Evolutionary conservation across 1,140 invertebrate genomes (phyloP).

Genomic region (Macrobrachium rosenbergii): DNA sequence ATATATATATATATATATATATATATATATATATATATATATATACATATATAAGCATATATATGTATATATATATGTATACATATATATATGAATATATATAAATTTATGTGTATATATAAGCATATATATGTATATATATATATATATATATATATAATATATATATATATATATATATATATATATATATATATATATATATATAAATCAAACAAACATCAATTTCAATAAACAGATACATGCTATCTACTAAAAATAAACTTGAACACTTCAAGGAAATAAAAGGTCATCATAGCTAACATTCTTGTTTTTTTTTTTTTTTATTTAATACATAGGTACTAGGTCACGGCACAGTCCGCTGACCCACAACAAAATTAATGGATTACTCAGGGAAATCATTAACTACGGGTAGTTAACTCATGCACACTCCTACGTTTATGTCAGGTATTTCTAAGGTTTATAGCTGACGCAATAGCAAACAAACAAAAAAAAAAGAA

Average conservation of each 20-base stretch:
- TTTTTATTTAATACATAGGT: too few species aligned
- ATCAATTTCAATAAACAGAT: constrained; percentile 34
- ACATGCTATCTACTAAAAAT: constrained; percentile 27
- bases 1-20: constrained; percentile 40
- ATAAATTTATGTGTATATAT: constrained; percentile 36
- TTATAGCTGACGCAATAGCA: too few species aligned
- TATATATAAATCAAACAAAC: constrained; percentile 2
- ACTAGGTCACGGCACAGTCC: too few species aligned
- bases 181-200: constrained; percentile 33
- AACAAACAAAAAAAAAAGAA: too few species aligned
- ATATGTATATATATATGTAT: constrained; percentile 2
- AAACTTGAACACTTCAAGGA: background rate
- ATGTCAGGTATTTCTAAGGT: too few species aligned
- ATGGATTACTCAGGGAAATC: too few species aligned
- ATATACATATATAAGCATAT: constrained; percentile 20
- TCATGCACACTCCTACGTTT: too few species aligned
- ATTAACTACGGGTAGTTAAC: too few species aligned
- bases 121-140: constrained; percentile 25
- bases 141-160: constrained; percentile 37
- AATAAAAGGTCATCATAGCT: too few species aligned
- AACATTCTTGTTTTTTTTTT: too few species aligned
- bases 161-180: constrained; percentile 41
- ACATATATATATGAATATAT: background rate
- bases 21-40: constrained; percentile 43
- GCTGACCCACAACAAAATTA: too few species aligned